Evolutionary conservation across 2,113 vertebrate species (phyloP), one percentile per base, ranked within the genome.

Genomic region (Euleptes europaea): DNA sequence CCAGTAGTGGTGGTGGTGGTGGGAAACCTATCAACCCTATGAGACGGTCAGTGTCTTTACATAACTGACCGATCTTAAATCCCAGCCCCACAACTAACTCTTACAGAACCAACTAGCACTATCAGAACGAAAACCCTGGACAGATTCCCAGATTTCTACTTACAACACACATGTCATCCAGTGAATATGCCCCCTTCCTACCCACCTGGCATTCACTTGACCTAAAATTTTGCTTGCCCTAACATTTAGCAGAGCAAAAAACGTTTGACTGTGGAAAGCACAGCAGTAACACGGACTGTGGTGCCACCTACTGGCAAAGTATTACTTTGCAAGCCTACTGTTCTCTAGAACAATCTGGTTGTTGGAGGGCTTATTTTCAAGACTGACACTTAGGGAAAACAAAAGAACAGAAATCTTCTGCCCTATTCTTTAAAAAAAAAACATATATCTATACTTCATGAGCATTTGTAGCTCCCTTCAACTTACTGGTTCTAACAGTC

Each of bases 241-340:
- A 81, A 47, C 81, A 44, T 72, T 66, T 5, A 1, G 9, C 47
- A 0, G 0, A 86, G 60, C 31, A 80, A 38, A 79, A 82, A 73
- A 10, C 40, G 35, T 78, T 69, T 40, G 54, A 0, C 13, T n/a
- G 8, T 26, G 4, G 4, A 66, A 7, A 26, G 73, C 35, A 54
- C 21, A 72, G 72, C 26, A 44, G 83, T 81, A 69, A 49, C 2
- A 83, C 83, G 83, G 83, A 26, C 85, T 90, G 81, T 26, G 91
- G 82, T 87, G 90, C 90, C 92, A 94, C 82, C 94, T 88, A 86
- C 77, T 42, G 94, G 92, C 78, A 84, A 84, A 14, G 70, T 0
- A 9, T 57, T 23, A 63, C 74, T 11, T 23, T 70, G 63, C 77
- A 89, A 47, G 33, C 73, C 2, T 10, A 31, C 69, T 11, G 78